Conservation (phyloP, 2,797 vertebrate genomes). For the Squalus acanthias region DNA sequence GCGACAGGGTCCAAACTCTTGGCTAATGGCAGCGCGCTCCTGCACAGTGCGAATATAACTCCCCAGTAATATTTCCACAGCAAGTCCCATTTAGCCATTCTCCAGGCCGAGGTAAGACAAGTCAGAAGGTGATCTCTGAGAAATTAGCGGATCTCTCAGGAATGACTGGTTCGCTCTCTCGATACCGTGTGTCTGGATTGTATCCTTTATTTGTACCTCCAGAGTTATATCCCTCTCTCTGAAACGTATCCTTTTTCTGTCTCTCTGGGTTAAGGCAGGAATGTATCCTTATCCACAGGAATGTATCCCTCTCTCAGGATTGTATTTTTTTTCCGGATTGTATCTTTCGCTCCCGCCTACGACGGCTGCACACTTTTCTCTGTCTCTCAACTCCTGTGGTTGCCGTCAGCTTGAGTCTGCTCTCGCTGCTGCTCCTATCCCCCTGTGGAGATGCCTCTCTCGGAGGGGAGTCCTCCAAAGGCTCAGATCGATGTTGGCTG, state of each 20-base stretch:
- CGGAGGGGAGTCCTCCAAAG: not conserved
- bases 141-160: not conserved
- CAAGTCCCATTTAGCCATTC: constrained; percentile 33
- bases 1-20: constrained; percentile 67
- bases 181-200: not conserved
- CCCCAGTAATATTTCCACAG: constrained; percentile 67
- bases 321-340: not conserved
- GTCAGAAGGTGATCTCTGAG: constrained; percentile 14
- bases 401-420: not conserved
- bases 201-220: not conserved
- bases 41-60: constrained; percentile 65
- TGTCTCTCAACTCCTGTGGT: not conserved
- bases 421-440: not conserved
- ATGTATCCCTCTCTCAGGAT: not conserved
- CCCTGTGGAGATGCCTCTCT: not conserved
- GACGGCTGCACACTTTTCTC: not conserved
- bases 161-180: not conserved
- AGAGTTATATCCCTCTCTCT: not conserved
- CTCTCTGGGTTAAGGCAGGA: not conserved
- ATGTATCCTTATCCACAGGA: constrained; percentile 7
- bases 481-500: not conserved
- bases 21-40: constrained; percentile 57
- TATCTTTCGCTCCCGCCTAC: not conserved
- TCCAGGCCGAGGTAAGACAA: constrained; percentile 1
- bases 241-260: not conserved